Conservation (phyloP, 2,888 invertebrate genomes). For the Hipparchia sbordonii region DNA sequence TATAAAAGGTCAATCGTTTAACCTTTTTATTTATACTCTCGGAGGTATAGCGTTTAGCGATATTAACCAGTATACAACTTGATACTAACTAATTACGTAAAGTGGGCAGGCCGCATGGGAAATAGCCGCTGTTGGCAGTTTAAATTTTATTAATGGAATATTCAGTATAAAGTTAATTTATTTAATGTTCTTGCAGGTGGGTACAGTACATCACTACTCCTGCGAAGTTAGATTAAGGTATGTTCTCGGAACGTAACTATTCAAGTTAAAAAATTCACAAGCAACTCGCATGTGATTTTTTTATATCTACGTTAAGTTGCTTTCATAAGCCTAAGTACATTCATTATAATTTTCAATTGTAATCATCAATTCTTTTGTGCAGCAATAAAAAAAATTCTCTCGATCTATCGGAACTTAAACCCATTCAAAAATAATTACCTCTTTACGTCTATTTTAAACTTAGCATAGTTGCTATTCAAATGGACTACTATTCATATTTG, state of each 20-base stretch:
- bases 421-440: slow-evolving; percentile 5
- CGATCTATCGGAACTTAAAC: too few species aligned
- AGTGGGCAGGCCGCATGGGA: slow-evolving; percentile 30
- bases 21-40: slow-evolving; percentile 26
- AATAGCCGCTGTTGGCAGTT: slow-evolving; percentile 8
- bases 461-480: slow-evolving; percentile 13
- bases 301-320: too few species aligned
- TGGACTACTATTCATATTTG: neutral
- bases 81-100: slow-evolving; percentile 29
- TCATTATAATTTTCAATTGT: too few species aligned
- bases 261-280: too few species aligned
- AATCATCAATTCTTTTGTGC: too few species aligned
- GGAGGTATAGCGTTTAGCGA: slow-evolving; percentile 28
- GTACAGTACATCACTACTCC: too few species aligned
- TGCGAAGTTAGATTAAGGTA: too few species aligned
- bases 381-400: too few species aligned
- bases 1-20: slow-evolving; percentile 21
- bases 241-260: too few species aligned
- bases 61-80: slow-evolving; percentile 23
- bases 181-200: neutral
- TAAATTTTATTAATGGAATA: slow-evolving; percentile 25
- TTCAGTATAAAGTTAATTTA: slow-evolving; percentile 8
- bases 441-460: neutral
- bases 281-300: too few species aligned
- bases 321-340: too few species aligned